phyloP scores from a whole-genome alignment of 2,113 vertebrate species.

The Cricetomys ansorgei region DNA sequence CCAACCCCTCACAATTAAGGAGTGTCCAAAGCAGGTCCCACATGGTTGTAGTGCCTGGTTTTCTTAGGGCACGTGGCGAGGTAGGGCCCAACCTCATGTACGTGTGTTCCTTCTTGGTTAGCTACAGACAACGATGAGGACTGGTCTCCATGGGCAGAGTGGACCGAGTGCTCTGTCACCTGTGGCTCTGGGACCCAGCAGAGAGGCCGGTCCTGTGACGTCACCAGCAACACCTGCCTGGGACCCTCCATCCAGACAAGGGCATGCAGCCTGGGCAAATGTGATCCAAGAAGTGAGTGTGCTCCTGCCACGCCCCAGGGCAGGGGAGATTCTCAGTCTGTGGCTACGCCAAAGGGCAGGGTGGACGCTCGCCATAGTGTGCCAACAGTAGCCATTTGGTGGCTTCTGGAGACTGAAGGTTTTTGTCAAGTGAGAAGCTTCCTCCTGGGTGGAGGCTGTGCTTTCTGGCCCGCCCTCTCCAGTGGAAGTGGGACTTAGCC shows the following conservation, averaged over 20 bases:
- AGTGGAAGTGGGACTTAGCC: neutral
- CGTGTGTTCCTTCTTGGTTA: constrained; percentile 60
- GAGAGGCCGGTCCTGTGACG: constrained; percentile 96
- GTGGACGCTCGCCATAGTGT: neutral
- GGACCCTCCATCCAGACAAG: constrained; percentile 98
- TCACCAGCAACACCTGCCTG: constrained; percentile 95
- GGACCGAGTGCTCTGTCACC: constrained; percentile 97
- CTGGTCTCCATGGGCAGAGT: constrained; percentile 99
- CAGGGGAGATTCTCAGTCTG: too few relatives aligned
- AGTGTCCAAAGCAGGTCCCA: neutral
- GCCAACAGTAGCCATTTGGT: neutral
- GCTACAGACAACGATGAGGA: constrained; percentile 92
- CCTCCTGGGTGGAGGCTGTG: neutral
- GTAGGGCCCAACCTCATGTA: neutral
- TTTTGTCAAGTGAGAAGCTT: neutral
- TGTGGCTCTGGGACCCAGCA: constrained; percentile 98
- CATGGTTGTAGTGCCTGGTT: neutral
- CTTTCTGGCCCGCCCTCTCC: rapidly evolving
- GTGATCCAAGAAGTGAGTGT: constrained; percentile 95
- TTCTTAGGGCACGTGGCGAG: neutral
- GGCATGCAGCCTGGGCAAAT: constrained; percentile 94
- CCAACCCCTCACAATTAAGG: neutral
- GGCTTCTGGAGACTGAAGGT: neutral
- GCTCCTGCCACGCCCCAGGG: too few relatives aligned
- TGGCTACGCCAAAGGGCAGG: too few relatives aligned